phyloP scores from a whole-genome alignment of 2,113 vertebrate species.

The Shinisaurus crocodilurus region DNA sequence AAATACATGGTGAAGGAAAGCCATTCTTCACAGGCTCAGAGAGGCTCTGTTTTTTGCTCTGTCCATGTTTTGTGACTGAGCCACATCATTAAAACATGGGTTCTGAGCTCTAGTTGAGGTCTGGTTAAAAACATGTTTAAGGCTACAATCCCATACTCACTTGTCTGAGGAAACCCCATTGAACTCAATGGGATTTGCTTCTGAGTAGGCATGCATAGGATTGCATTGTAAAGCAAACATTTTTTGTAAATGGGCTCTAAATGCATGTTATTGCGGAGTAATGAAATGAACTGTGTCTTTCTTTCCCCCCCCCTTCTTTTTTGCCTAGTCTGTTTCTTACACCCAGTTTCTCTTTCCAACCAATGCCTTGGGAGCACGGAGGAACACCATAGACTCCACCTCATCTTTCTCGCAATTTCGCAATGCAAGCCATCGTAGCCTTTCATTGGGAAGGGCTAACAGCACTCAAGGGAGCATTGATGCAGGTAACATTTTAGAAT shows the following conservation, averaged over 20 bases:
- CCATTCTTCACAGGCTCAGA: too few species aligned
- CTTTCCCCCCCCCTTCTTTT: neutral
- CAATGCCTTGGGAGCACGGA: conserved; percentile 89
- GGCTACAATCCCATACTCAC: too few species aligned
- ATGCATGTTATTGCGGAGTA: neutral
- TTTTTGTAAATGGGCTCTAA: neutral
- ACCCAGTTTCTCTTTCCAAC: conserved; percentile 97
- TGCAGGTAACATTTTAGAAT: conserved; percentile 80
- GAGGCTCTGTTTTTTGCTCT: neutral
- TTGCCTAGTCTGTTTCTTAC: conserved; percentile 92
- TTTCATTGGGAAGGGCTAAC: conserved; percentile 91
- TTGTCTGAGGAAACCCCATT: neutral
- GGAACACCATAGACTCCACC: conserved; percentile 97
- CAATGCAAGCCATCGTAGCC: conserved; percentile 95
- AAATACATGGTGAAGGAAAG: neutral
- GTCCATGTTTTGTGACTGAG: neutral
- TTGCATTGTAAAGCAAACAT: neutral
- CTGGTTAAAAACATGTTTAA: too few species aligned
- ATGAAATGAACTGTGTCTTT: conserved; percentile 28
- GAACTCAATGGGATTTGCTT: neutral
- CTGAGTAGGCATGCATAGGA: neutral
- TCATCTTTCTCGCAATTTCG: conserved; percentile 94
- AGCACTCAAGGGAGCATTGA: conserved; percentile 98
- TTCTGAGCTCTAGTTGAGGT: too few species aligned
- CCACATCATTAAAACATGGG: too few species aligned